These are phyloP conservation scores for Agrypnia vestita DNA, from an alignment of 1,140 invertebrate genomes.

Conservation along the genomic window DNA sequence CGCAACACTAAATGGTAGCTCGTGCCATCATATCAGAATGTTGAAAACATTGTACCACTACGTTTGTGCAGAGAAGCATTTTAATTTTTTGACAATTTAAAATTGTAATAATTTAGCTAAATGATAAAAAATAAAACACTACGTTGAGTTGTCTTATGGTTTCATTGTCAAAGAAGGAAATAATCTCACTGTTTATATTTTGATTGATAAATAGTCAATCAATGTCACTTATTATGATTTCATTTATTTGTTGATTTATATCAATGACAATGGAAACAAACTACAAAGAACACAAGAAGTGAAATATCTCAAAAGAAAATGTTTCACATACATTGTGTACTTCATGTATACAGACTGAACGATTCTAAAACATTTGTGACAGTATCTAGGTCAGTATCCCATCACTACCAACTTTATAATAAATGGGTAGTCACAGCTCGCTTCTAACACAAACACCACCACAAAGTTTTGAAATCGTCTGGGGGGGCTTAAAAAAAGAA, in stretches of 20 bases:
- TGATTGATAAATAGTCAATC: not conserved
- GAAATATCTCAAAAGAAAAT: not conserved
- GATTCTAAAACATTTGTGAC: not conserved
- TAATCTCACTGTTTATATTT: not conserved
- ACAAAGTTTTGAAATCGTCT: not conserved
- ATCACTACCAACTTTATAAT: not conserved
- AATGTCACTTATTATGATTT: not conserved
- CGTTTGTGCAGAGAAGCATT: slow-evolving; percentile 23
- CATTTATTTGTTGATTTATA: not conserved
- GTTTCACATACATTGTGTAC: not conserved
- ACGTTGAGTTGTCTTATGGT: slow-evolving; percentile 4
- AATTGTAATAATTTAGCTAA: slow-evolving; percentile 18
- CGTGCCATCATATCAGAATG: not conserved
- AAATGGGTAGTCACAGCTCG: not conserved
- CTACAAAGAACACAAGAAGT: slow-evolving; percentile 18
- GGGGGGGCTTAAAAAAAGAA: slow-evolving; percentile 1
- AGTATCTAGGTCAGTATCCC: not conserved
- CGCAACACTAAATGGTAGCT: not conserved
- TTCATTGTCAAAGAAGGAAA: slow-evolving; percentile 20
- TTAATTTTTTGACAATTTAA: not conserved
- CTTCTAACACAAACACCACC: not conserved
- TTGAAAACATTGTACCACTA: not conserved
- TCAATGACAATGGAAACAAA: slow-evolving; percentile 27
- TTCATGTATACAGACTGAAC: slow-evolving; percentile 18
- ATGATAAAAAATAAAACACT: slow-evolving; percentile 15